Evolutionary conservation across 2,113 vertebrate genomes (phyloP).

Genomic region (Otolemur garnettii): DNA sequence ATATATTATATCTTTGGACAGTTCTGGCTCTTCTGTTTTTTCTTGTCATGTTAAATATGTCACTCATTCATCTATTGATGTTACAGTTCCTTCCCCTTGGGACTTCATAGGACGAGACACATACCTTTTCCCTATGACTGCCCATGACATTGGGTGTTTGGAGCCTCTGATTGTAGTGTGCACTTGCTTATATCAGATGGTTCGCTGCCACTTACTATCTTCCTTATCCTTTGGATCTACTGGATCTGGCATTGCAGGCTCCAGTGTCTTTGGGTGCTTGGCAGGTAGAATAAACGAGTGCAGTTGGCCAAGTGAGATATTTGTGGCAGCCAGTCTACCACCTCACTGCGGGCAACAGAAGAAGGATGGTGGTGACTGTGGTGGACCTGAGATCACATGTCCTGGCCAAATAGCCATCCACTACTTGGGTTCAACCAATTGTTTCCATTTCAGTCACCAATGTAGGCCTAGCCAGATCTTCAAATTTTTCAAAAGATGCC

Average conservation of each 20-base stretch:
- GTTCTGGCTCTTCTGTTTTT: background rate
- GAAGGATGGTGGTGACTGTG: background rate
- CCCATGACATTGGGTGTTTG: background rate
- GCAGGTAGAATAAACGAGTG: background rate
- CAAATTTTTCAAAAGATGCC: background rate
- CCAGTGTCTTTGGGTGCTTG: background rate
- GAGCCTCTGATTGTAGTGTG: background rate
- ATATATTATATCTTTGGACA: background rate
- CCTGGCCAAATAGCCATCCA: background rate
- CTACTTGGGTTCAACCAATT: background rate
- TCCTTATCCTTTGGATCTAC: background rate
- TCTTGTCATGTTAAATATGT: background rate
- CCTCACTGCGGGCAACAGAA: background rate
- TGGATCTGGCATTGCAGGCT: background rate
- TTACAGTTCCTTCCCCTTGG: background rate
- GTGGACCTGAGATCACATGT: background rate
- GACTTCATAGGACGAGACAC: slow-evolving; percentile 2
- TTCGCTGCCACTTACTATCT: background rate
- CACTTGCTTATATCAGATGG: background rate
- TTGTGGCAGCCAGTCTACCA: background rate
- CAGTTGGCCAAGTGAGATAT: background rate
- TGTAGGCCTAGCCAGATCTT: background rate
- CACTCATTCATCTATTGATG: background rate
- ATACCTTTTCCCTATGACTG: no score
- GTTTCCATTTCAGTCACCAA: background rate